phyloP scores from a whole-genome alignment of 1,140 invertebrate genomes.

The Drosophila subobscura region DNA sequence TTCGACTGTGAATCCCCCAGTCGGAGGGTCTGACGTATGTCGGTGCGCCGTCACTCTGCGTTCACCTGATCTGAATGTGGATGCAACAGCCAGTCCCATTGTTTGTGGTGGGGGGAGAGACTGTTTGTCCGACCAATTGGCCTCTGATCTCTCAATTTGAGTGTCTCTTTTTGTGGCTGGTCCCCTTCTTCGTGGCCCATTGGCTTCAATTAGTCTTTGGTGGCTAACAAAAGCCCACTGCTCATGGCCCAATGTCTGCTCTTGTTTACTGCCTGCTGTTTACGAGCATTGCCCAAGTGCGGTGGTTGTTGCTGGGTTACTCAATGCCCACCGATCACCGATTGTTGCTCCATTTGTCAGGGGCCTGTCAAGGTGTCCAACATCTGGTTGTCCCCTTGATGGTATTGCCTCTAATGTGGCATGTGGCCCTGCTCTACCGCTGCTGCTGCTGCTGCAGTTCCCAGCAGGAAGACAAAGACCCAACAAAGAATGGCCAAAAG shows the following conservation, averaged over 20 bases:
- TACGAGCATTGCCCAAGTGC: conserved; percentile 38
- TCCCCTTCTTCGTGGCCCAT: conserved; percentile 21
- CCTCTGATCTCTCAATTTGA: conserved; percentile 47
- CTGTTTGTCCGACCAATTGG: conserved; percentile 47
- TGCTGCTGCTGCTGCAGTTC: conserved; percentile 4
- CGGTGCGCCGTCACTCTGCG: background rate
- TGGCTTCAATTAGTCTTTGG: conserved; percentile 49
- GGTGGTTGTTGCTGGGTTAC: conserved; percentile 52
- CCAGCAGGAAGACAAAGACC: conserved; percentile 12
- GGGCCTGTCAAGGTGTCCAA: conserved; percentile 58
- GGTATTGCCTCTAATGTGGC: conserved; percentile 25
- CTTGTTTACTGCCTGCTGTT: conserved; percentile 23
- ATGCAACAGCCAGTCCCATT: conserved; percentile 19
- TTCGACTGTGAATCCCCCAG: conserved; percentile 20
- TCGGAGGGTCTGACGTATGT: conserved; percentile 3
- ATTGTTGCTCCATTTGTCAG: conserved; percentile 80
- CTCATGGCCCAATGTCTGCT: conserved; percentile 31
- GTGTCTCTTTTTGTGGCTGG: conserved; percentile 13
- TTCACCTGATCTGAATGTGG: background rate
- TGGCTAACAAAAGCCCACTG: conserved; percentile 25
- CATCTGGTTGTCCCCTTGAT: conserved; percentile 47
- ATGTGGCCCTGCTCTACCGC: background rate
- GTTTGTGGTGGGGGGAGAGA: conserved; percentile 9
- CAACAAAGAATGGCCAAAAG: conserved; percentile 13
- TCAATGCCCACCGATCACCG: conserved; percentile 50